Conservation (phyloP, 2,797 vertebrate species). For the Mormyrus proboscirostris region DNA sequence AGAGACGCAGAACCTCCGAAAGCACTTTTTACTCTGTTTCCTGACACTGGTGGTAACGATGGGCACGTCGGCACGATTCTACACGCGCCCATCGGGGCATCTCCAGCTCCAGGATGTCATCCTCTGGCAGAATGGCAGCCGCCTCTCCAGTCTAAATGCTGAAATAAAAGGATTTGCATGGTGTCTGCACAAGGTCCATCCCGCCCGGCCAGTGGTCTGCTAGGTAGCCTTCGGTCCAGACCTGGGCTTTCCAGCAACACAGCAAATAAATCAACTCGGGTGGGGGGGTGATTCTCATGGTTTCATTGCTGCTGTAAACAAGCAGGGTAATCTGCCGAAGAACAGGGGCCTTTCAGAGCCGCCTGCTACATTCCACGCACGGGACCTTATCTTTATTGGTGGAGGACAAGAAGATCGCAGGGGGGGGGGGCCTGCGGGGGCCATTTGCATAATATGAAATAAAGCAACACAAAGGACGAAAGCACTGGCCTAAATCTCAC, state of each 20-base stretch:
- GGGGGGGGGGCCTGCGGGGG: conserved; percentile 27
- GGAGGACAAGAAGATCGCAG: neutral
- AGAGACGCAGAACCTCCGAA: neutral
- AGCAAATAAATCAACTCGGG: conserved; percentile 23
- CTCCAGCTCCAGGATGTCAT: neutral
- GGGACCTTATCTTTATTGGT: conserved; percentile 25
- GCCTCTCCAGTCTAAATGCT: neutral
- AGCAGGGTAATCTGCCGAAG: conserved; percentile 30
- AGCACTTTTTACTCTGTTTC: neutral
- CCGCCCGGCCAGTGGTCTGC: neutral
- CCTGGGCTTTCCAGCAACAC: neutral
- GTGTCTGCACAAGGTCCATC: neutral
- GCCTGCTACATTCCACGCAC: conserved; percentile 20
- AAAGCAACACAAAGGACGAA: neutral
- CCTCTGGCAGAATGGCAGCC: conserved; percentile 48
- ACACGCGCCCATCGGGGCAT: neutral
- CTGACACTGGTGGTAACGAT: neutral
- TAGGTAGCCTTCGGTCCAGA: conserved; percentile 29
- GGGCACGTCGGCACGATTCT: neutral
- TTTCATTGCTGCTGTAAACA: conserved; percentile 28
- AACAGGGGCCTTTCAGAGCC: conserved; percentile 9
- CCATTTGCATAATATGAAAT: conserved; percentile 13
- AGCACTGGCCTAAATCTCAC: neutral
- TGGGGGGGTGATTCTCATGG: neutral
- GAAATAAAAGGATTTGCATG: conserved; percentile 7